phyloP scores from a whole-genome alignment of 2,888 invertebrate genomes.

The Limnephilus lunatus region DNA sequence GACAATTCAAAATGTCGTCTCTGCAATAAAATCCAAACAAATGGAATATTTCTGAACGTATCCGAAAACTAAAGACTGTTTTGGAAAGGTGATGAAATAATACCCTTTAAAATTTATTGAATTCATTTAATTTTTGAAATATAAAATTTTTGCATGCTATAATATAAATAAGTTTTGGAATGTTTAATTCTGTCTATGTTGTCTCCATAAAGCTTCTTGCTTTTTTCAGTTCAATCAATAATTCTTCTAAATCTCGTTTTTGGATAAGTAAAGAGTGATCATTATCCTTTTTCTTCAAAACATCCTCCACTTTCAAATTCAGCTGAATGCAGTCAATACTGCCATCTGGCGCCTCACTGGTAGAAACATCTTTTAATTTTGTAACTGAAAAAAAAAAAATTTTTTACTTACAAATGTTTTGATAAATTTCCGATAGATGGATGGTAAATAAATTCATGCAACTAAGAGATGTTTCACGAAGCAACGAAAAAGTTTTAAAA shows the following conservation, averaged over 20 bases:
- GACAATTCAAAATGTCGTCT: no score
- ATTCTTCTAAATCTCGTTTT: slow-evolving; percentile 56
- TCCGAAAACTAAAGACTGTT: no score
- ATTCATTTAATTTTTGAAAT: no score
- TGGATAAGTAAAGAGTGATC: slow-evolving; percentile 58
- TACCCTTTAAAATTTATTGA: no score
- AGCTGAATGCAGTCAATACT: slow-evolving; percentile 63
- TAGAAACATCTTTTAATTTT: slow-evolving; percentile 57
- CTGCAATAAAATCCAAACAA: no score
- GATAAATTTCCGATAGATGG: not conserved
- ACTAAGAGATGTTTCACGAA: not conserved
- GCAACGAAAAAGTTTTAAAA: not conserved
- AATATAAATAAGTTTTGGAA: not conserved
- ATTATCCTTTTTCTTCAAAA: slow-evolving; percentile 45
- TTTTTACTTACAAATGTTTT: slow-evolving; percentile 26
- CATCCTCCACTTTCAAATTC: slow-evolving; percentile 61
- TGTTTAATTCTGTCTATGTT: not conserved
- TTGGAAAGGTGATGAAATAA: no score
- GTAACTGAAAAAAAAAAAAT: slow-evolving; percentile 60
- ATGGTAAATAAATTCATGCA: not conserved
- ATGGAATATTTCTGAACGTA: no score
- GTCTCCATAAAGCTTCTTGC: slow-evolving; percentile 60
- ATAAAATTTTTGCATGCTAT: no score
- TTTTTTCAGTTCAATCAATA: slow-evolving; percentile 61
- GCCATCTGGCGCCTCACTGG: slow-evolving; percentile 58